Evolutionary conservation across 1,140 invertebrate species (phyloP).

Genomic region (Antheraea pernyi): DNA sequence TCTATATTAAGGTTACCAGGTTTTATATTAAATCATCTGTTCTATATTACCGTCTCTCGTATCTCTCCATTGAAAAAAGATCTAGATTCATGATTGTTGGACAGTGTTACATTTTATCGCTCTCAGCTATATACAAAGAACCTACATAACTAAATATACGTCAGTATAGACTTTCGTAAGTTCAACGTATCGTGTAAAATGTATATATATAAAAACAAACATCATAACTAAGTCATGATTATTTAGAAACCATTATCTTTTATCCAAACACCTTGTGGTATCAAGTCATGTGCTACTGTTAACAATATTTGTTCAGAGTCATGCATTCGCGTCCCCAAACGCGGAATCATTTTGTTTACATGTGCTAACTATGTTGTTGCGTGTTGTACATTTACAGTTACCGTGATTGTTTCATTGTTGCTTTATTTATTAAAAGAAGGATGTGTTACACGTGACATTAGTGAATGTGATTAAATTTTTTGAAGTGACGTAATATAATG

Average conservation of each 20-base stretch:
- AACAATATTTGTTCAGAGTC: slow-evolving; percentile 45
- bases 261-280: slow-evolving; percentile 30
- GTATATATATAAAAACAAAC: not conserved
- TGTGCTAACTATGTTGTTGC: not conserved
- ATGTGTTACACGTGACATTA: not conserved
- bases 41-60: no score
- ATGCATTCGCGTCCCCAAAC: slow-evolving; percentile 28
- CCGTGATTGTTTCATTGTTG: not conserved
- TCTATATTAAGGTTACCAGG: no score
- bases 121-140: not conserved
- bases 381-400: not conserved
- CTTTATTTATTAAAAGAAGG: not conserved
- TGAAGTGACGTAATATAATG: no score
- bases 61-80: no score
- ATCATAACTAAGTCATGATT: slow-evolving; percentile 15
- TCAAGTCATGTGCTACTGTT: slow-evolving; percentile 40
- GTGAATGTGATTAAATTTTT: no score
- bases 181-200: not conserved
- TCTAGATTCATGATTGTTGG: no score
- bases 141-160: not conserved
- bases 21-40: no score
- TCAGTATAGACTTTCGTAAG: not conserved
- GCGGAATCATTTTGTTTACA: slow-evolving; percentile 12
- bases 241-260: slow-evolving; percentile 28
- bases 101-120: no score